A percentile compares a stretch with the other conserved stretches of the same genome.
Conservation (phyloP, 2,888 invertebrate species). For the Salpingus planirostris region DNA sequence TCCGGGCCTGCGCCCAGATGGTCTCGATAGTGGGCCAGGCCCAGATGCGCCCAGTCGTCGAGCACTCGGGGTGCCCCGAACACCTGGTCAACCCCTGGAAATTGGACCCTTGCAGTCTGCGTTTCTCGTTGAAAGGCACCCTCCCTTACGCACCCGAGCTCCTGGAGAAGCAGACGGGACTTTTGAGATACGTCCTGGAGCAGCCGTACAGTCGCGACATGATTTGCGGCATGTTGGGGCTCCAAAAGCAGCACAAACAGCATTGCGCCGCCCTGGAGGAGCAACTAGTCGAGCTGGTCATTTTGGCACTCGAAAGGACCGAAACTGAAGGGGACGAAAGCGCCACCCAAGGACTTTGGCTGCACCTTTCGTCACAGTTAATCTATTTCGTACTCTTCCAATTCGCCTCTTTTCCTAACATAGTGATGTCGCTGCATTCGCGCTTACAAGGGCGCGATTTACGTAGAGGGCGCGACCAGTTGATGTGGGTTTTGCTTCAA, state of each 20-base stretch:
- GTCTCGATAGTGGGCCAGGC: conserved; percentile 86
- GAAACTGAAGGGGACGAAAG: conserved; percentile 55
- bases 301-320: conserved; percentile 85
- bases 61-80: conserved; percentile 85
- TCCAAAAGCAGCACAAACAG: conserved; percentile 74
- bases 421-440: conserved; percentile 81
- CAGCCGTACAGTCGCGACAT: conserved; percentile 95
- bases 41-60: conserved; percentile 88
- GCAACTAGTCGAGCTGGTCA: conserved; percentile 83
- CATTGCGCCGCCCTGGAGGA: conserved; percentile 82
- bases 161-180: conserved; percentile 77
- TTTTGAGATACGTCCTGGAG: conserved; percentile 83
- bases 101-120: conserved; percentile 71
- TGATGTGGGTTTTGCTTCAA: conserved; percentile 98
- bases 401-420: conserved; percentile 87
- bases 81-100: conserved; percentile 90
- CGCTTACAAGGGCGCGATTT: conserved; percentile 55
- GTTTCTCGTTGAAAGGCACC: conserved; percentile 62
- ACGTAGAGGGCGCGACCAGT: conserved; percentile 85
- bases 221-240: conserved; percentile 89
- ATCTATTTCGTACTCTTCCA: conserved; percentile 93
- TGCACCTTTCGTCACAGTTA: conserved; percentile 86
- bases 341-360: conserved; percentile 77
- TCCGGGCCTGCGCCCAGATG: conserved; percentile 91
- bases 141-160: conserved; percentile 85